Percentiles rank a stretch among this genome's conserved stretches.
These are phyloP conservation scores for Scaptomyza reducta DNA, from an alignment of 2,888 invertebrate species.

Conservation along the genomic window DNA sequence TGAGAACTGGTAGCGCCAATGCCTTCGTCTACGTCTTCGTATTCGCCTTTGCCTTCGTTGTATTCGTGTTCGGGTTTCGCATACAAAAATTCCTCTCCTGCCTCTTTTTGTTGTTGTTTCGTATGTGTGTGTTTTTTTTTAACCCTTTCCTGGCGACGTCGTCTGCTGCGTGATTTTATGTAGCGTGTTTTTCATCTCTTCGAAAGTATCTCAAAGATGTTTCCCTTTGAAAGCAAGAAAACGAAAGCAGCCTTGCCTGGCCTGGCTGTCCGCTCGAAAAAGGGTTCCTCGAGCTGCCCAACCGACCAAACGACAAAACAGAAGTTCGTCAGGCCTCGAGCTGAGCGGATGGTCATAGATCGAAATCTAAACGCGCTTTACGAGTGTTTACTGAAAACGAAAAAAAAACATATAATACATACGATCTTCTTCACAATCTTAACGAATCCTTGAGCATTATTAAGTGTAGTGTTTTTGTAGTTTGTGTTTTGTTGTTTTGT, in stretches of 20 bases:
- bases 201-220: slow-evolving; percentile 58
- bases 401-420: background rate
- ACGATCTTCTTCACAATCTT: background rate
- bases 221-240: slow-evolving; percentile 60
- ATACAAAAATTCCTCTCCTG: slow-evolving; percentile 29
- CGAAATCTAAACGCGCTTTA: slow-evolving; percentile 46
- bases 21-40: slow-evolving; percentile 1
- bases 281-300: slow-evolving; percentile 78
- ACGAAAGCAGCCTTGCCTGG: slow-evolving; percentile 43
- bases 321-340: slow-evolving; percentile 84
- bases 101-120: slow-evolving; percentile 18
- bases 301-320: slow-evolving; percentile 69
- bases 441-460: slow-evolving; percentile 9
- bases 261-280: slow-evolving; percentile 34
- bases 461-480: slow-evolving; percentile 27
- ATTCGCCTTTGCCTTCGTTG: slow-evolving; percentile 16
- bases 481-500: slow-evolving; percentile 1
- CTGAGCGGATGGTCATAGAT: slow-evolving; percentile 81
- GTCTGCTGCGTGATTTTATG: slow-evolving; percentile 69
- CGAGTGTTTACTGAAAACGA: slow-evolving; percentile 14
- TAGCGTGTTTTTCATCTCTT: slow-evolving; percentile 53
- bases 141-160: slow-evolving; percentile 62
- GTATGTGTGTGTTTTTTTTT: slow-evolving; percentile 34
- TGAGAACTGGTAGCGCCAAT: slow-evolving; percentile 26
- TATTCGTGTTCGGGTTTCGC: slow-evolving; percentile 20